phyloP scores from a whole-genome alignment of 2,888 invertebrate species.

The Ochropleura plecta region DNA sequence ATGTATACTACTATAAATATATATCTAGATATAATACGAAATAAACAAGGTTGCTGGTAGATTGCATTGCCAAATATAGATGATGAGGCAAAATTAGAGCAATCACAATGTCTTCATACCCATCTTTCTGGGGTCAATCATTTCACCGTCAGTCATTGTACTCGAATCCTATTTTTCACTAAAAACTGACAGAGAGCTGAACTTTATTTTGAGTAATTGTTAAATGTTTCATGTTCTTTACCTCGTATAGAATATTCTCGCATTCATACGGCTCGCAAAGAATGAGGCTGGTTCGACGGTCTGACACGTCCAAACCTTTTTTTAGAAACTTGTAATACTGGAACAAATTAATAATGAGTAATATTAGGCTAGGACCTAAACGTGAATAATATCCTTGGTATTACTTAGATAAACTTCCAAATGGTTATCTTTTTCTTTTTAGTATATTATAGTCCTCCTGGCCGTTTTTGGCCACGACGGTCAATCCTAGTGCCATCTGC shows the following conservation, averaged over 20 bases:
- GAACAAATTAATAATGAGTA: conserved; percentile 49
- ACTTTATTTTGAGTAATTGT: neutral
- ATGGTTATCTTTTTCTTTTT: no score
- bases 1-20: no score
- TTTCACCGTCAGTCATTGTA: no score
- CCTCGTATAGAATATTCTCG: conserved; percentile 90
- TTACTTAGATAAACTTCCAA: neutral
- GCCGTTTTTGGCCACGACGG: no score
- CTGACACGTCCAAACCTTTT: conserved; percentile 86
- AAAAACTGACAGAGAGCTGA: neutral
- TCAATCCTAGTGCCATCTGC: no score
- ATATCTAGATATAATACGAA: no score
- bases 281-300: conserved; percentile 88
- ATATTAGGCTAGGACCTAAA: neutral
- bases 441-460: no score
- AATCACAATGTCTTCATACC: neutral
- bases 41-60: neutral
- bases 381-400: neutral
- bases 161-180: no score
- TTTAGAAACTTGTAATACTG: conserved; percentile 89
- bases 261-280: conserved; percentile 89
- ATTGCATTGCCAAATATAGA: neutral
- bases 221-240: conserved; percentile 64
- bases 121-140: neutral
- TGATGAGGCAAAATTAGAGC: neutral